phyloP scores from a whole-genome alignment of 2,113 vertebrate species.

The Entelurus aequoreus region DNA sequence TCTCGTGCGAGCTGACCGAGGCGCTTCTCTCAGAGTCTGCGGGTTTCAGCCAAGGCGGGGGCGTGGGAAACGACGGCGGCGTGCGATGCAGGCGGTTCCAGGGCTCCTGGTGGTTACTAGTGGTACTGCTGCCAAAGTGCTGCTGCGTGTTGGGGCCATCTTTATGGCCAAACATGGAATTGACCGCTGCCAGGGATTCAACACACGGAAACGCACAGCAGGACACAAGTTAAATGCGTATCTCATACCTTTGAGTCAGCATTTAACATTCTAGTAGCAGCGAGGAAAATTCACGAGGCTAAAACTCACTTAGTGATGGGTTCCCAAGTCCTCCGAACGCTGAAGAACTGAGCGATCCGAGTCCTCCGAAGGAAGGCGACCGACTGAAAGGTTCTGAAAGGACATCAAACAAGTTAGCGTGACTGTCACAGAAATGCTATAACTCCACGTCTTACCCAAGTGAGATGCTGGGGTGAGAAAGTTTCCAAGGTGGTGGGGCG shows the following conservation, averaged over 20 bases:
- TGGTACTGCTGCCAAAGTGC: constrained; percentile 84
- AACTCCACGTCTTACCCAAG: constrained; percentile 74
- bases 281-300: constrained; percentile 20
- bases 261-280: not conserved
- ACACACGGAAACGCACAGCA: constrained; percentile 44
- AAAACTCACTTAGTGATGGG: constrained; percentile 93
- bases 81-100: constrained; percentile 98
- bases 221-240: constrained; percentile 56
- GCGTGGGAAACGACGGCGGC: constrained; percentile 95
- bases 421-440: not conserved
- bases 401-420: constrained; percentile 25
- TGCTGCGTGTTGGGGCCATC: constrained; percentile 88
- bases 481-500: constrained; percentile 86
- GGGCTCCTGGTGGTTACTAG: constrained; percentile 87
- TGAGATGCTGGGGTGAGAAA: constrained; percentile 88
- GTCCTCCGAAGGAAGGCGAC: constrained; percentile 84
- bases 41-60: constrained; percentile 96
- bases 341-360: constrained; percentile 86
- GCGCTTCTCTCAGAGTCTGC: constrained; percentile 90
- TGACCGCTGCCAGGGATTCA: constrained; percentile 85
- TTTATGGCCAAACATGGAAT: constrained; percentile 94
- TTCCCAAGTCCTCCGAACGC: constrained; percentile 97
- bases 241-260: constrained; percentile 3
- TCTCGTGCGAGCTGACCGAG: constrained; percentile 88
- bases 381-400: constrained; percentile 87